Conservation (phyloP, 2,113 vertebrate species). For the Larimichthys polyactis region DNA sequence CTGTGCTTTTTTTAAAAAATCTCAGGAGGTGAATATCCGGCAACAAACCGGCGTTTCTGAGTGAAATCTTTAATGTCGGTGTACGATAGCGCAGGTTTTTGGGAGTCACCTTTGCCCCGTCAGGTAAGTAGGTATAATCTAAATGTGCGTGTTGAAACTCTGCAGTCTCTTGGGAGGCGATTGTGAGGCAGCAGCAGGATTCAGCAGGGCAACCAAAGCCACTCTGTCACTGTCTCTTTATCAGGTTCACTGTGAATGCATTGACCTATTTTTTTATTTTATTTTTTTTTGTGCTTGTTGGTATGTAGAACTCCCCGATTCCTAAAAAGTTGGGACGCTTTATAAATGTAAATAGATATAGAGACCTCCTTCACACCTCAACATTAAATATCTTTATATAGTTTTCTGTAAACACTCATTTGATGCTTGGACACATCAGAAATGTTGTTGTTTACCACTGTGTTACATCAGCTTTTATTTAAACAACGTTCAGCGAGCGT, state of each 20-base stretch:
- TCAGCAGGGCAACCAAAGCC: constrained; percentile 21
- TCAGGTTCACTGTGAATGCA: constrained; percentile 23
- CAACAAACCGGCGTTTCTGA: neutral
- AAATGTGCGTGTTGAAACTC: neutral
- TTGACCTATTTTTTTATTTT: constrained; percentile 25
- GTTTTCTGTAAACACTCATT: no score
- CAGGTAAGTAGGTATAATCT: constrained; percentile 6
- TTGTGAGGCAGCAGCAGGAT: constrained; percentile 14
- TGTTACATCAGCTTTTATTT: no score
- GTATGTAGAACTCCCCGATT: no score
- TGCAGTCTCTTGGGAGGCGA: constrained; percentile 28
- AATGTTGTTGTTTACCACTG: no score
- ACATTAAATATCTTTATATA: no score
- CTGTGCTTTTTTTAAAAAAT: neutral
- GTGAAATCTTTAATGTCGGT: neutral
- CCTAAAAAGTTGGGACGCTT: no score
- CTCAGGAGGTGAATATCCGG: neutral
- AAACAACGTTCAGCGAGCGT: no score
- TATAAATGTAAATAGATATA: no score
- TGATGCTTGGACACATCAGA: no score
- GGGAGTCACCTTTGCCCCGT: constrained; percentile 4
- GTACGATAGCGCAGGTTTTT: constrained; percentile 20
- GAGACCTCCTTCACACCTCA: no score
- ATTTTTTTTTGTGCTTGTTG: neutral
- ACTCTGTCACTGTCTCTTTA: constrained; percentile 54